These are phyloP conservation scores for Petrolisthes manimaculis DNA, from an alignment of 2,888 invertebrate species.

Conservation along the genomic window DNA sequence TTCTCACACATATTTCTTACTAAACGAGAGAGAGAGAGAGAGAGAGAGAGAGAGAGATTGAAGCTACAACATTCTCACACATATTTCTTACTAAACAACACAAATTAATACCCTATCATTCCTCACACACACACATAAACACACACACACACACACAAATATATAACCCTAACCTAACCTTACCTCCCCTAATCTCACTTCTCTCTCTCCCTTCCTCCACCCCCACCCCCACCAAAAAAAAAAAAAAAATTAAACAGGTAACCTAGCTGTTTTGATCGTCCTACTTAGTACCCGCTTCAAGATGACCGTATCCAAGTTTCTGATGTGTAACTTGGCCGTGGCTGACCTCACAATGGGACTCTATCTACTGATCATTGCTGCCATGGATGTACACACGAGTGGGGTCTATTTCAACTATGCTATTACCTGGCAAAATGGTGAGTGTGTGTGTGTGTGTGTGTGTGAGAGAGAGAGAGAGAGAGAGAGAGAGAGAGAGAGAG, in stretches of 20 bases:
- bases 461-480: background rate
- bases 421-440: constrained; percentile 88
- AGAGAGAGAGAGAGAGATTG: background rate
- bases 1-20: too few species aligned
- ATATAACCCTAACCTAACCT: background rate
- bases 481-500: background rate
- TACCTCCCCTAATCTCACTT: background rate
- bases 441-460: constrained; percentile 48
- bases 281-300: constrained; percentile 75
- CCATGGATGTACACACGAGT: constrained; percentile 85
- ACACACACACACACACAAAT: background rate
- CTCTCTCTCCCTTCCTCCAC: background rate
- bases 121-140: background rate
- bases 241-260: constrained; percentile 75
- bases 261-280: constrained; percentile 84
- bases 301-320: too few species aligned
- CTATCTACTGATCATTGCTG: constrained; percentile 85
- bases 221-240: background rate
- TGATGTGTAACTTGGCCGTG: constrained; percentile 86
- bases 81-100: too few species aligned
- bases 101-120: too few species aligned
- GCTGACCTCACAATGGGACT: constrained; percentile 90
- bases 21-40: background rate
- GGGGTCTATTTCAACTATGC: constrained; percentile 91
- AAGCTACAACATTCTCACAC: too few species aligned